Base-by-base conservation (phyloP, 2,797 vertebrate genomes). In the Gymnodraco acuticeps region DNA sequence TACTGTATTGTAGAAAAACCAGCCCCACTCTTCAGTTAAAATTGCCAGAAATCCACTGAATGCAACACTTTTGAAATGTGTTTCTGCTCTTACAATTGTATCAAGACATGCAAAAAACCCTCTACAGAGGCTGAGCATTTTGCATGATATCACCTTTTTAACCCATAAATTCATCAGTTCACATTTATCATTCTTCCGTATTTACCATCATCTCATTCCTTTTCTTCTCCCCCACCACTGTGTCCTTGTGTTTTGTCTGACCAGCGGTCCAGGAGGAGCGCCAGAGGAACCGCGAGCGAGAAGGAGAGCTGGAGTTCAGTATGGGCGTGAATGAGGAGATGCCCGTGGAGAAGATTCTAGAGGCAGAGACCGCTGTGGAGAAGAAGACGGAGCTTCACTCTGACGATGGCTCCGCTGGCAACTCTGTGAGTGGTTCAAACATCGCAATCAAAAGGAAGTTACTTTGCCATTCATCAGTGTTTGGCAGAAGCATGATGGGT, bases 321-420 rank as follows among this genome's bases (percentile, higher is more conserved):
- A 93, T 91, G n/a, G 87, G 82, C 0, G 94, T 95, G 74, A 97
- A 95, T 0, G 98, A 99, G 77, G 98, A 99, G 89, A 99, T 99
- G 98, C 97, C 98, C 0, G 98, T 99, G 90, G 97, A 98, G 93
- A 97, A 98, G 93, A 99, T 99, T 89, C 93, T 99, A 85, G 98
- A 99, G 82, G 98, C 98, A 0, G 98, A 99, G 87, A 97, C 97
- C 5, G 97, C 97, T 0, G 97, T 99, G 1, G 98, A 99, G 70
- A 96, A 97, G 78, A 98, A 98, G 89, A 97, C 96, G 0, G 97
- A 99, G 81, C 93, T 96, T 0, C 97, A 96, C 62, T 93, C 94
- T 0, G 97, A 98, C 0, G 66, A 94, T 86, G 92, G 92, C 69
- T 94, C 93, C 52, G 91, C 90, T 4, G 93, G 96, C 75, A 96